Base-by-base conservation (phyloP, 2,113 vertebrate genomes). In the Ptilorrhoa leucosticta region DNA sequence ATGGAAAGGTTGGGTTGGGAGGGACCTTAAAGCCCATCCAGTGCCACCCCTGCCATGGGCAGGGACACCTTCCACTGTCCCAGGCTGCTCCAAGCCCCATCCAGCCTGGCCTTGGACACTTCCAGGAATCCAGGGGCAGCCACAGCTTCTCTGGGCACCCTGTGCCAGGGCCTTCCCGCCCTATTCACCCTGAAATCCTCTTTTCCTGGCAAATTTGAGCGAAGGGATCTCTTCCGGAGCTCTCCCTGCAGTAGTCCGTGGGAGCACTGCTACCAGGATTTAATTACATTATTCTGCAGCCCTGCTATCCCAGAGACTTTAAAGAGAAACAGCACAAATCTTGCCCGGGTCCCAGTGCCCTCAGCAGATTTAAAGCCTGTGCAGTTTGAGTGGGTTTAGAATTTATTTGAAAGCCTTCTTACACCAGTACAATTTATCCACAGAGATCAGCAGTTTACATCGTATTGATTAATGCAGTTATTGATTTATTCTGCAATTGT, bases 391-490 rank as follows among this genome's bases (percentile, higher is more conserved):
- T 48, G 89, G 51, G 73, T 77, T 90, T 65, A n/a, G 94, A 84
- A 96, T 97, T 95, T 97, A 96, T 96, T 87, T 93, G 95, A 93
- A 90, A 90, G 54, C 81, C 85, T 70, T 66, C 95, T 96, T 87
- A 80, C 79, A 89, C n/a, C 35, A 6, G 83, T 63, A 93, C 94
- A 91, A 95, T 96, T 97, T 96, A 96, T 96, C 93, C 95, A 95
- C 95, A 89, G 89, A 91, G 93, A 95, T 97, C 96, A 97, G 94
- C 96, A 97, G 95, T 97, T 96, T 97, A 95, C 86, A 93, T 91
- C 33, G 4, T 95, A 96, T 97, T 97, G 96, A 97, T 97, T 93
- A 97, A 94, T 94, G 96, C 51, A 58, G 72, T 56, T 96, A 96
- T 95, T 92, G 96, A 97, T 94, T 92, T 84, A 91, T 94, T 65